A percentile compares a stretch with the other conserved stretches of the same genome.
These are phyloP conservation scores for Sclerurus mexicanus DNA, from an alignment of 2,113 vertebrate species.

Conservation along the genomic window DNA sequence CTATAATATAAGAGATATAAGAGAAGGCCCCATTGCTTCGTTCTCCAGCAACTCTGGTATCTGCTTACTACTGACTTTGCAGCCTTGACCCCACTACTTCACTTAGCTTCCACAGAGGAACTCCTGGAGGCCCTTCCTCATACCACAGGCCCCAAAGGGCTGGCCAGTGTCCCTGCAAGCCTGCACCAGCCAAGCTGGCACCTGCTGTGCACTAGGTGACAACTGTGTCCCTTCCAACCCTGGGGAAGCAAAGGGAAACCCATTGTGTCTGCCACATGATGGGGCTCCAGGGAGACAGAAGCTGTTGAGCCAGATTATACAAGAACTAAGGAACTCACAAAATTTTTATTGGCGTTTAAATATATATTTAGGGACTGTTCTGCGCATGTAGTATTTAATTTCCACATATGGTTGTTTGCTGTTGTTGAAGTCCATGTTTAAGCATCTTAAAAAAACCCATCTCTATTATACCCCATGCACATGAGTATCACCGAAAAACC, in stretches of 20 bases:
- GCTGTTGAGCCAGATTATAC: neutral
- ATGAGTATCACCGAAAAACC: slow-evolving; percentile 26
- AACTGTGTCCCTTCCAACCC: accelerated
- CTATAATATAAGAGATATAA: neutral
- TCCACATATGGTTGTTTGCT: slow-evolving; percentile 58
- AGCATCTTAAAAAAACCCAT: slow-evolving; percentile 18
- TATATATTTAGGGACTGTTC: slow-evolving; percentile 43
- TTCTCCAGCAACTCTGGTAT: neutral
- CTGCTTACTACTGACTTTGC: neutral
- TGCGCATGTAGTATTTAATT: slow-evolving; percentile 19
- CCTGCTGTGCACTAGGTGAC: neutral
- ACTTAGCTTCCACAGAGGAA: neutral
- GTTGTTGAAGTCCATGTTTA: slow-evolving; percentile 45
- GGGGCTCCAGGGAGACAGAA: neutral
- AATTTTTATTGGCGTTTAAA: slow-evolving; percentile 46
- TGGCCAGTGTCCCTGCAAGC: neutral
- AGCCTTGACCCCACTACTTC: neutral
- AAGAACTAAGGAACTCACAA: neutral
- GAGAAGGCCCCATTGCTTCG: neutral
- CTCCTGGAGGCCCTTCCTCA: neutral
- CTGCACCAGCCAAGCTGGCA: neutral
- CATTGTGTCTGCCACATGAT: neutral
- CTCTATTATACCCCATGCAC: neutral
- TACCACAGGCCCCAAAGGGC: neutral
- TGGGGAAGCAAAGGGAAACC: neutral